These are phyloP conservation scores for Cotesia glomerata DNA, from an alignment of 1,140 invertebrate species.

Conservation along the genomic window DNA sequence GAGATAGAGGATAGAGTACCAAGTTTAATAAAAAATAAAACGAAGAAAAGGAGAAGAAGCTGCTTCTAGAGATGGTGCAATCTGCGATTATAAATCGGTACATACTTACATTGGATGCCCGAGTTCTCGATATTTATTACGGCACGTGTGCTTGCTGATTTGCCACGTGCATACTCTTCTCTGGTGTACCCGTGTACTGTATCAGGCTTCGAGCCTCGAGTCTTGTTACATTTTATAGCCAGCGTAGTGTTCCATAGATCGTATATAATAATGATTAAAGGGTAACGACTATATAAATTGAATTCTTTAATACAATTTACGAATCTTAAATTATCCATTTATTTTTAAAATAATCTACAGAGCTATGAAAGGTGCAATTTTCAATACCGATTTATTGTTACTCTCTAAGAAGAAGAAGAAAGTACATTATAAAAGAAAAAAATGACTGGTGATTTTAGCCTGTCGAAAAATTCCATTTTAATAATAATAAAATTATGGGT, in stretches of 20 bases:
- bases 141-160: conserved; percentile 21
- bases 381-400: no score
- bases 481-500: no score
- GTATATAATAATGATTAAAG: neutral
- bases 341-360: neutral
- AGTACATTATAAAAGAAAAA: no score
- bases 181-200: neutral
- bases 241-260: neutral
- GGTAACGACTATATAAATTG: neutral
- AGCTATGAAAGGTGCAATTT: no score
- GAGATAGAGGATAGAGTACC: no score
- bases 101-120: neutral
- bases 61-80: neutral
- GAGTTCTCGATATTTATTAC: conserved; percentile 14
- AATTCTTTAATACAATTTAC: neutral
- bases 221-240: neutral
- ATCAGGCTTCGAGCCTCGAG: neutral
- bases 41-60: neutral
- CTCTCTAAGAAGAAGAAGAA: no score
- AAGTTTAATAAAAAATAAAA: no score
- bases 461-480: no score
- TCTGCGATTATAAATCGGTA: conserved; percentile 11
- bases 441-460: no score
- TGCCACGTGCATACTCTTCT: neutral
- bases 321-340: neutral